Conservation (phyloP, 1,140 invertebrate genomes). For the Drosophila varians region DNA sequence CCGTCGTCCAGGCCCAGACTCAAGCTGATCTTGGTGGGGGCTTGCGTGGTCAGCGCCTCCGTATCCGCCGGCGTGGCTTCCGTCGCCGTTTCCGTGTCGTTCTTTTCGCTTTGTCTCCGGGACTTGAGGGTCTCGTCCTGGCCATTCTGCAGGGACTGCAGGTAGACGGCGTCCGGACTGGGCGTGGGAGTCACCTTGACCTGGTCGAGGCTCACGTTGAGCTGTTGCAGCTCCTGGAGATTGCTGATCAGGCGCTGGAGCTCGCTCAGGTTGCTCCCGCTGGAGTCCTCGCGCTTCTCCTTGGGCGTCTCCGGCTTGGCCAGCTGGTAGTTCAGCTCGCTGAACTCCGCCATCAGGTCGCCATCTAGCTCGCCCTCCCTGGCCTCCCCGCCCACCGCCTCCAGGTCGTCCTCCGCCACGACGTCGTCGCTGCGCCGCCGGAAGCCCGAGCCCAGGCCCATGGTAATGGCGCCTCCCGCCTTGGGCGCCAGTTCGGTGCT, state of each 20-base stretch:
- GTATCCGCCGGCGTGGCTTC: neutral
- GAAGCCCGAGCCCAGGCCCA: slow-evolving; percentile 48
- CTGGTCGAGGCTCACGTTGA: slow-evolving; percentile 83
- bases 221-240: slow-evolving; percentile 76
- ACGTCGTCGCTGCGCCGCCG: slow-evolving; percentile 64
- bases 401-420: neutral
- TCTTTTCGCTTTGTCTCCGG: slow-evolving; percentile 58
- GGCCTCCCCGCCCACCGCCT: slow-evolving; percentile 1
- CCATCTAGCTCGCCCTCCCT: slow-evolving; percentile 57
- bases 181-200: slow-evolving; percentile 12
- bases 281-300: slow-evolving; percentile 16
- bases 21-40: slow-evolving; percentile 58
- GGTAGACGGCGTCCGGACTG: slow-evolving; percentile 53
- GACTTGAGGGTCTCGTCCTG: slow-evolving; percentile 50
- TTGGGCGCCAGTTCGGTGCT: slow-evolving; percentile 57
- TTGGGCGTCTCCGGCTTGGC: slow-evolving; percentile 59
- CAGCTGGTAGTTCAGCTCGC: slow-evolving; percentile 76
- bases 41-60: slow-evolving; percentile 36
- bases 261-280: slow-evolving; percentile 46
- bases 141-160: slow-evolving; percentile 56
- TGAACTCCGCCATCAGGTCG: slow-evolving; percentile 77
- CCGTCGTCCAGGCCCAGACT: slow-evolving; percentile 43
- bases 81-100: neutral
- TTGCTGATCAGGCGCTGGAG: slow-evolving; percentile 80
- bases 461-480: neutral